Evolutionary conservation across 1,140 invertebrate species (phyloP).

Genomic region (Aculops lycopersici): DNA sequence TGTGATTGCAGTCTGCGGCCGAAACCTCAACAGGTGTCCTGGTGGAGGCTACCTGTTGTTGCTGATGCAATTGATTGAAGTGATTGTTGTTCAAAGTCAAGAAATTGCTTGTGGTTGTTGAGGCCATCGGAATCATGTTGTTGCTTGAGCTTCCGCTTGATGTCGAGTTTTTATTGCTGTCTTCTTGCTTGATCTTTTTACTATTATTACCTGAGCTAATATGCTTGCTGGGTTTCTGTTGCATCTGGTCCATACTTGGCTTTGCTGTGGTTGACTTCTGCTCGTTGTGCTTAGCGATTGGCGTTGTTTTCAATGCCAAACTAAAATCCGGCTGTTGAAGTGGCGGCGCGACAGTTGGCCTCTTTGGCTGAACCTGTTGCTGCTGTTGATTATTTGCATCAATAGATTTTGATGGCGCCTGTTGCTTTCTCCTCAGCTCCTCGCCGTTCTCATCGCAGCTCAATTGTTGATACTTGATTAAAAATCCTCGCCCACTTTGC

Average conservation of each 20-base stretch:
- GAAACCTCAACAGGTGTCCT: not conserved
- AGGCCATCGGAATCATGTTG: too few species aligned
- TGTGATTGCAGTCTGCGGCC: not conserved
- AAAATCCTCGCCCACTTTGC: constrained; percentile 8
- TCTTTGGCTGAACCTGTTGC: not conserved
- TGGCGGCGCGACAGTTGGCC: not conserved
- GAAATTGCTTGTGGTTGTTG: not conserved
- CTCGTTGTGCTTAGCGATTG: not conserved
- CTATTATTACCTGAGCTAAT: too few species aligned
- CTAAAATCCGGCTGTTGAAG: not conserved
- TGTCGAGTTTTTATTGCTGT: not conserved
- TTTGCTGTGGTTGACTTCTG: not conserved
- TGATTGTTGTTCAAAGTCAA: too few species aligned
- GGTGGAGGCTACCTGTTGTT: too few species aligned
- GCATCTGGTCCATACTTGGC: not conserved
- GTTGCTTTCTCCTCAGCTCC: too few species aligned
- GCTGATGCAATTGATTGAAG: too few species aligned
- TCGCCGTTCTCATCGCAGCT: too few species aligned
- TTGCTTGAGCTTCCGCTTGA: not conserved
- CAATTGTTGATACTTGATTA: constrained; percentile 7
- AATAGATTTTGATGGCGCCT: not conserved
- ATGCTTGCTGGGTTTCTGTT: not conserved
- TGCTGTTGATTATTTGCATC: not conserved
- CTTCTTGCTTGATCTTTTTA: too few species aligned
- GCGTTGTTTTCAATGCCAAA: not conserved